Conservation (phyloP, 2,797 vertebrate species). For the Paramormyrops hopkinsi region DNA sequence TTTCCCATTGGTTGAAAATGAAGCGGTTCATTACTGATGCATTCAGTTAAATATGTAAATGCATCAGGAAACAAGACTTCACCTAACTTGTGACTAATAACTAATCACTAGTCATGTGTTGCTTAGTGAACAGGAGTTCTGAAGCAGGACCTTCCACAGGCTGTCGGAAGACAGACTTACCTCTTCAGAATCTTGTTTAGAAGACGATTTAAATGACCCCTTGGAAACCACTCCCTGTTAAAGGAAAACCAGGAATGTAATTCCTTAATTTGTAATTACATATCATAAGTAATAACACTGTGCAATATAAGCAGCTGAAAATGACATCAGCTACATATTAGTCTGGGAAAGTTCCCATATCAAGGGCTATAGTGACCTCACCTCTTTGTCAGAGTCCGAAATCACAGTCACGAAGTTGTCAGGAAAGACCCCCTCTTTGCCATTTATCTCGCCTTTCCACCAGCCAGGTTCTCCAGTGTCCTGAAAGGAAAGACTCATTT, state of each 20-base stretch:
- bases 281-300: background rate
- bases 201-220: constrained; percentile 51
- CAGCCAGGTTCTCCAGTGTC: constrained; percentile 87
- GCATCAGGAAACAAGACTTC: background rate
- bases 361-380: constrained; percentile 41
- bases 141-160: background rate
- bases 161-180: constrained; percentile 42
- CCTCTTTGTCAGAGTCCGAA: constrained; percentile 82
- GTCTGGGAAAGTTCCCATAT: background rate
- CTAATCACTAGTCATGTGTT: background rate
- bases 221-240: constrained; percentile 43
- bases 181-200: constrained; percentile 59
- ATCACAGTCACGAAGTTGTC: constrained; percentile 80
- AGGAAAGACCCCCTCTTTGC: constrained; percentile 86
- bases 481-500: constrained; percentile 52
- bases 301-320: background rate
- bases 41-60: background rate
- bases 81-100: background rate
- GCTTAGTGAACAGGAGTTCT: background rate
- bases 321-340: background rate
- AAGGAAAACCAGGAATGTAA: background rate
- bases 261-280: background rate
- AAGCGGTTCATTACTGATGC: background rate
- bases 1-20: background rate
- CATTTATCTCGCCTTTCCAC: constrained; percentile 84